These are phyloP conservation scores for Eupelmus urozonus DNA, from an alignment of 2,888 invertebrate genomes.

Conservation along the genomic window DNA sequence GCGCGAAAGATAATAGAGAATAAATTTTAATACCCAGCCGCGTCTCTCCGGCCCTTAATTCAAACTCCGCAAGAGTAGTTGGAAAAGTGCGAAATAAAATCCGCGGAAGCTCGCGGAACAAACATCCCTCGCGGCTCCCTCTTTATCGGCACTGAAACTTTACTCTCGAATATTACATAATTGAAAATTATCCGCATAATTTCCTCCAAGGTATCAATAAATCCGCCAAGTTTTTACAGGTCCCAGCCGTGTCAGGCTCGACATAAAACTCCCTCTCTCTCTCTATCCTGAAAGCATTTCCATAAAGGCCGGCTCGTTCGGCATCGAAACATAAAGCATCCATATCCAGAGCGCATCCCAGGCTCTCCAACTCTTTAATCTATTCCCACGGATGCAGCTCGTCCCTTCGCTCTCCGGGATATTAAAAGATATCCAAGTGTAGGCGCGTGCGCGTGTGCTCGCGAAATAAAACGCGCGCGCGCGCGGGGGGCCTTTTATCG, in stretches of 20 bases:
- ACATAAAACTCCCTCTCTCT: conserved; percentile 29
- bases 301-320: not conserved
- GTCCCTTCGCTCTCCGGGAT: not conserved
- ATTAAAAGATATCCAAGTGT: conserved; percentile 37
- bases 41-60: not conserved
- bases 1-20: too few species aligned
- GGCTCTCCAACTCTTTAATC: conserved; percentile 35
- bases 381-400: not conserved
- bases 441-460: conserved; percentile 4
- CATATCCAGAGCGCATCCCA: not conserved
- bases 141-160: conserved; percentile 26
- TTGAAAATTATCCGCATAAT: conserved; percentile 51
- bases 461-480: conserved; percentile 66
- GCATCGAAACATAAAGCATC: conserved; percentile 9
- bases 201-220: conserved; percentile 26
- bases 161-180: not conserved
- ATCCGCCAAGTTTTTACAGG: conserved; percentile 43
- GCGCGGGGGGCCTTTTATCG: conserved; percentile 57
- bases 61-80: not conserved
- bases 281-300: too few species aligned
- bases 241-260: not conserved
- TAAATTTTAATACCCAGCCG: not conserved
- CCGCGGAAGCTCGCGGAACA: too few species aligned
- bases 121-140: not conserved
- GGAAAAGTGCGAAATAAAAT: not conserved